Conservation (phyloP, 23 tunicate genomes). For the Halocynthia roretzi region DNA sequence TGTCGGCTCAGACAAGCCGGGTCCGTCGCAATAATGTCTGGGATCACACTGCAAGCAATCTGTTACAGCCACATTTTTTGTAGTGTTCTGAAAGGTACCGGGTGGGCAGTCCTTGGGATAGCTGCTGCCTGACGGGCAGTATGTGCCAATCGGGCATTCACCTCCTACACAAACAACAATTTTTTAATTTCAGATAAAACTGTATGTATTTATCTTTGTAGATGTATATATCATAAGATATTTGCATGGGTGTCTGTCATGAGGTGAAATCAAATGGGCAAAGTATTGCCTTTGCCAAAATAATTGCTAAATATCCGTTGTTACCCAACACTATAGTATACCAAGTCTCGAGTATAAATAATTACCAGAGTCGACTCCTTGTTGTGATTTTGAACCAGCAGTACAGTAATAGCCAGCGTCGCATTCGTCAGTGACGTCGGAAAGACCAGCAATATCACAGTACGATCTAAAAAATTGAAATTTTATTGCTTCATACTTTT, state of each 20-base stretch:
- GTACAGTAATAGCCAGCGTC: constrained; percentile 80
- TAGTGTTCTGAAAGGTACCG: constrained; percentile 50
- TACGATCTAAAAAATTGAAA: constrained; percentile 31
- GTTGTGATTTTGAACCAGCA: constrained; percentile 8
- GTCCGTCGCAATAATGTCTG: constrained; percentile 49
- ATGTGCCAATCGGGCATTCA: constrained; percentile 61
- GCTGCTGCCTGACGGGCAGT: constrained; percentile 42
- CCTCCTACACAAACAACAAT: constrained; percentile 35
- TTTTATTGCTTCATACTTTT: neutral
- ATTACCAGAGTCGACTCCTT: constrained; percentile 13
- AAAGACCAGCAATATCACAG: constrained; percentile 39
- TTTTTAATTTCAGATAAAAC: neutral
- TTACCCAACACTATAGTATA: neutral
- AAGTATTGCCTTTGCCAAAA: neutral
- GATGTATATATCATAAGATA: neutral
- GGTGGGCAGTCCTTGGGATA: constrained; percentile 53
- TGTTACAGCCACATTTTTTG: constrained; percentile 10
- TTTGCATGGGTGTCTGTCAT: neutral
- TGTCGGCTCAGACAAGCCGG: constrained; percentile 35
- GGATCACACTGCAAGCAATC: constrained; percentile 74
- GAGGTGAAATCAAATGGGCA: too few relatives aligned
- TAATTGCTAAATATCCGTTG: neutral
- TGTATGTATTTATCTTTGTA: neutral
- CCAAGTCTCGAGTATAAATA: neutral
- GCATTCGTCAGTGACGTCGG: constrained; percentile 61